Conservation (phyloP, 2,888 invertebrate genomes). For the Perdita meconis region DNA sequence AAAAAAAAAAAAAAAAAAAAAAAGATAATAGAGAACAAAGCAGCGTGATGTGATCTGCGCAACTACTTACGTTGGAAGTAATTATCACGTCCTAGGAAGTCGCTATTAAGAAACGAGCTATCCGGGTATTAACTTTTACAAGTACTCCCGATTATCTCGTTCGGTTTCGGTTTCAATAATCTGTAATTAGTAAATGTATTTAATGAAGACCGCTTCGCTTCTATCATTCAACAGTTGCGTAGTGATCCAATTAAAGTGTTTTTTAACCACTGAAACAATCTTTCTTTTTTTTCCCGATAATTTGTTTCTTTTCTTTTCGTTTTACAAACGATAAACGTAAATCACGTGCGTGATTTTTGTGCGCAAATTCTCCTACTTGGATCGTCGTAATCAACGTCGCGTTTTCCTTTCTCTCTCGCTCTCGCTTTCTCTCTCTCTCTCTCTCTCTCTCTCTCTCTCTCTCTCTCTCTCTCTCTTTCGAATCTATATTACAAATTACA, state of each 20-base stretch:
- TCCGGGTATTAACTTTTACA: conserved; percentile 65
- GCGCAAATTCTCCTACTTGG: conserved; percentile 32
- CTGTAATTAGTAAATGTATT: conserved; percentile 63
- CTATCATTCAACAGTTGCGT: conserved; percentile 26
- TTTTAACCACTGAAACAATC: conserved; percentile 12
- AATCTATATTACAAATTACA: conserved; percentile 48
- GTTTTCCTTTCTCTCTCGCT: conserved; percentile 9
- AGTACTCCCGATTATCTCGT: conserved; percentile 68
- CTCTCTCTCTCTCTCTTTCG: too few relatives aligned
- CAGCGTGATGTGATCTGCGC: conserved; percentile 49
- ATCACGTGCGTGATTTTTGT: conserved; percentile 27
- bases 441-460: conserved; percentile 8
- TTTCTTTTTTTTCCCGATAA: not conserved
- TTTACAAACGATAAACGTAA: conserved; percentile 12
- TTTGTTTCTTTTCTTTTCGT: too few relatives aligned
- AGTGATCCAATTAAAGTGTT: conserved; percentile 31
- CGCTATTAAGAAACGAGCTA: conserved; percentile 65
- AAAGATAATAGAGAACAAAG: conserved; percentile 44
- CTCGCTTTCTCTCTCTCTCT: too few relatives aligned
- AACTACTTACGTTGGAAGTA: conserved; percentile 64
- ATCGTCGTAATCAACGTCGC: conserved; percentile 25
- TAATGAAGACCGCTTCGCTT: conserved; percentile 35
- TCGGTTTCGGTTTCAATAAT: conserved; percentile 66
- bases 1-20: conserved; percentile 19
- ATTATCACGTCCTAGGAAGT: conserved; percentile 68